Evolutionary conservation across 2,113 vertebrate genomes (phyloP).

Genomic region (Australoheros scitulus): DNA sequence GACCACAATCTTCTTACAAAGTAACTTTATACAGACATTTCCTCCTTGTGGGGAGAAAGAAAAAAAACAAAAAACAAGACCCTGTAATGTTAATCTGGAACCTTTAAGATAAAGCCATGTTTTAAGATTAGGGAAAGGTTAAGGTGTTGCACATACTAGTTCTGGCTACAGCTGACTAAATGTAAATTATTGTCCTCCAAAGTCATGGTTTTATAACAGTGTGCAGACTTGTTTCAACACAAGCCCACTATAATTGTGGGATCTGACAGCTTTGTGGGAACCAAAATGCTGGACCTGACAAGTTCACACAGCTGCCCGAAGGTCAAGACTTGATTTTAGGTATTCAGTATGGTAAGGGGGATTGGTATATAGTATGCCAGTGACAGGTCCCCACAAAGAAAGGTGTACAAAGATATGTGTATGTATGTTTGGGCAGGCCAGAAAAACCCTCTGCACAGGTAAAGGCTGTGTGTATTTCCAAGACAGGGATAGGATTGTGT

Average conservation of each 20-base stretch:
- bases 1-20: neutral
- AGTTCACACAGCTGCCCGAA: neutral
- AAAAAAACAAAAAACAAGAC: neutral
- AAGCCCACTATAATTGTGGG: neutral
- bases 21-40: neutral
- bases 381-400: neutral
- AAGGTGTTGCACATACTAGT: neutral
- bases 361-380: neutral
- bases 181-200: neutral
- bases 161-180: neutral
- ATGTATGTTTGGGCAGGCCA: neutral
- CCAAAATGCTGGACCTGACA: neutral
- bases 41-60: neutral
- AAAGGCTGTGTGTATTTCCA: constrained; percentile 29
- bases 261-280: neutral
- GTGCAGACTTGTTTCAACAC: neutral
- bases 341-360: neutral
- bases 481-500: constrained; percentile 64
- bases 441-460: neutral
- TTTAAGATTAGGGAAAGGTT: neutral
- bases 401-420: neutral
- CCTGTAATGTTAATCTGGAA: too few species aligned
- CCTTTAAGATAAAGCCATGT: neutral
- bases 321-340: neutral
- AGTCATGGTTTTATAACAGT: neutral